Evolutionary conservation across 2,797 vertebrate species (phyloP).

Genomic region (Pterois miles): DNA sequence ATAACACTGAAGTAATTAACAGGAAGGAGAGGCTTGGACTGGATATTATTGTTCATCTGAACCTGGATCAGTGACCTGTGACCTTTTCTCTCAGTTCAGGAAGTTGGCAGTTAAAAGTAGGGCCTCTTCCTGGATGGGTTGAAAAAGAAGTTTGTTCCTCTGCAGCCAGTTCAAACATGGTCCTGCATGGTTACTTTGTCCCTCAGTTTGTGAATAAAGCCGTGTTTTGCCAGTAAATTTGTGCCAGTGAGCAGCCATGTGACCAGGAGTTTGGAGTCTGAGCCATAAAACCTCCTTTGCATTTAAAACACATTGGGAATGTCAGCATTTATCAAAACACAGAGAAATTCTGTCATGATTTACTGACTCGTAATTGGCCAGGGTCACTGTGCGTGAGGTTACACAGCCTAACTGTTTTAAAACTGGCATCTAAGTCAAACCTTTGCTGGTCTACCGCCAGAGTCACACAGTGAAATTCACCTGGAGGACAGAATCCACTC

Average conservation of each 20-base stretch:
- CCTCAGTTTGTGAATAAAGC: slow-evolving; percentile 41
- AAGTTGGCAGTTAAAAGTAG: slow-evolving; percentile 47
- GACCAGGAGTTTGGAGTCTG: slow-evolving; percentile 12
- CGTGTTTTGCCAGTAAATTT: slow-evolving; percentile 25
- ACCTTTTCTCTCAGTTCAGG: slow-evolving; percentile 38
- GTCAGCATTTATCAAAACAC: slow-evolving; percentile 13
- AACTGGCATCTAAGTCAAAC: slow-evolving; percentile 18
- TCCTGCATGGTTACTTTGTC: slow-evolving; percentile 26
- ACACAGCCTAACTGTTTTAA: slow-evolving; percentile 14
- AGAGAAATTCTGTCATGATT: slow-evolving; percentile 5
- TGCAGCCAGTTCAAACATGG: slow-evolving; percentile 30
- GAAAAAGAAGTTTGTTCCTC: slow-evolving; percentile 44
- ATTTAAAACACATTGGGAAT: slow-evolving; percentile 1
- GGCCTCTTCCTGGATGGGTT: slow-evolving; percentile 24
- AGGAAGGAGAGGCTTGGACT: slow-evolving; percentile 13
- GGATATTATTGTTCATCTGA: slow-evolving; percentile 34
- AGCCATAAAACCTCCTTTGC: not conserved
- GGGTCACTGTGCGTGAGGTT: not conserved
- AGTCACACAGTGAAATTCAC: slow-evolving; percentile 57
- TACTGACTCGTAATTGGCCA: not conserved
- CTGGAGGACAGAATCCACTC: slow-evolving; percentile 63
- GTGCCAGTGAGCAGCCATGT: slow-evolving; percentile 45
- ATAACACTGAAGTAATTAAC: not conserved
- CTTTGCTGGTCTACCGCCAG: slow-evolving; percentile 41
- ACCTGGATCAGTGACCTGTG: slow-evolving; percentile 28